Conservation (phyloP, 1,140 invertebrate genomes). For the Heliconius melpomene region DNA sequence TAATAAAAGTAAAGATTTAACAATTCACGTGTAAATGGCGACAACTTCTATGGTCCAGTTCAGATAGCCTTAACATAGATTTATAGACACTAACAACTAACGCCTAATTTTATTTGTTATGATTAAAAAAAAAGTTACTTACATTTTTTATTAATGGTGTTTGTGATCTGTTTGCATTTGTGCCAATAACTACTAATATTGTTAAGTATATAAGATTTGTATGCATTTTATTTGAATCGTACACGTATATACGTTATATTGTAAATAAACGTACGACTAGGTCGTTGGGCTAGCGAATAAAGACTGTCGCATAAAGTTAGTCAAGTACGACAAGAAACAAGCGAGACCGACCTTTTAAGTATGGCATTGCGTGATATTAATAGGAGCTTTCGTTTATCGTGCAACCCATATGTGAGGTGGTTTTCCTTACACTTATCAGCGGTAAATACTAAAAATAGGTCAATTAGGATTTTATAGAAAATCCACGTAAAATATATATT, state of each 20-base stretch:
- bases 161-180: slow-evolving; percentile 37
- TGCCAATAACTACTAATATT: slow-evolving; percentile 1
- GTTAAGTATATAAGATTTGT: not conserved
- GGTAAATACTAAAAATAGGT: not conserved
- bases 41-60: not conserved
- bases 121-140: slow-evolving; percentile 42
- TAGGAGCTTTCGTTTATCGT: not conserved
- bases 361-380: not conserved
- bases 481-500: too few species aligned
- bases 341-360: not conserved
- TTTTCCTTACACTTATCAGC: not conserved
- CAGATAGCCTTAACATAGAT: slow-evolving; percentile 7
- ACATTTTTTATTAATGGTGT: slow-evolving; percentile 68
- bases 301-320: not conserved
- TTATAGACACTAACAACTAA: not conserved
- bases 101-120: not conserved
- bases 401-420: not conserved
- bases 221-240: not conserved
- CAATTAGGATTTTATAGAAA: too few species aligned
- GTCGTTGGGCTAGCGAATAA: not conserved
- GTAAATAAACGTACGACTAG: not conserved
- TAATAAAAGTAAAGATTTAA: not conserved
- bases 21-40: not conserved
- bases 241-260: not conserved
- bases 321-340: slow-evolving; percentile 2